Percentiles rank a stretch among this genome's conserved stretches.
Conservation (phyloP, 2,888 invertebrate species). For the Andrena fulva region DNA sequence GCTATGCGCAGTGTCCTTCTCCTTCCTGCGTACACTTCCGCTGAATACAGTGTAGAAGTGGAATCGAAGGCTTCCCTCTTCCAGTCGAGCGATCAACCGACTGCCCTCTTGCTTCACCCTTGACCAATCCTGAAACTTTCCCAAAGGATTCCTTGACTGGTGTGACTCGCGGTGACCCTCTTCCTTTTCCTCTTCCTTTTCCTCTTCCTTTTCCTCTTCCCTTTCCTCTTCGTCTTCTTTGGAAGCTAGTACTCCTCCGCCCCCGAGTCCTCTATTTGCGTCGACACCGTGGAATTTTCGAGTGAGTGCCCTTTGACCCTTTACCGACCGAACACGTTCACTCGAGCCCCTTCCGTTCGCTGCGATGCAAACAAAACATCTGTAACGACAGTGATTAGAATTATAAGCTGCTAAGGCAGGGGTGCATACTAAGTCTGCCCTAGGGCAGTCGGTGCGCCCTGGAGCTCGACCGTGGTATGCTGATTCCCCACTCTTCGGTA, state of each 20-base stretch:
- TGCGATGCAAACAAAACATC: not conserved
- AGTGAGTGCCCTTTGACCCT: not conserved
- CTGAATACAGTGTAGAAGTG: slow-evolving; percentile 61
- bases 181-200: slow-evolving; percentile 17
- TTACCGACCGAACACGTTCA: not conserved
- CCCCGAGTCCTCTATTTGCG: slow-evolving; percentile 3
- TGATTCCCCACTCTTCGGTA: too few species aligned
- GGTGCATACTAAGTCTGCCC: too few species aligned
- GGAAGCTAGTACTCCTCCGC: slow-evolving; percentile 29
- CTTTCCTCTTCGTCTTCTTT: slow-evolving; percentile 29
- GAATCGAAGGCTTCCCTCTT: slow-evolving; percentile 73
- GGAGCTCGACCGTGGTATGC: too few species aligned
- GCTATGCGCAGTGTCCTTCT: not conserved
- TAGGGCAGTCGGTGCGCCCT: too few species aligned
- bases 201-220: slow-evolving; percentile 28
- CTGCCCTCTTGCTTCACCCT: slow-evolving; percentile 72
- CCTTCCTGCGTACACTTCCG: slow-evolving; percentile 40
- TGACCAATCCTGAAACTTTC: slow-evolving; percentile 71
- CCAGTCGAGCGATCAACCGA: slow-evolving; percentile 74
- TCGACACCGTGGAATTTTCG: slow-evolving; percentile 19
- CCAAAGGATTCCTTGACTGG: slow-evolving; percentile 54
- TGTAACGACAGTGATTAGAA: not conserved
- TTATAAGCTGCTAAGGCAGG: too few species aligned
- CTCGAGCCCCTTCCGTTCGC: not conserved
- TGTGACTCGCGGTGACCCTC: slow-evolving; percentile 43